Evolutionary conservation across 2,797 vertebrate species (phyloP).

Genomic region (Phalanger gymnotis): DNA sequence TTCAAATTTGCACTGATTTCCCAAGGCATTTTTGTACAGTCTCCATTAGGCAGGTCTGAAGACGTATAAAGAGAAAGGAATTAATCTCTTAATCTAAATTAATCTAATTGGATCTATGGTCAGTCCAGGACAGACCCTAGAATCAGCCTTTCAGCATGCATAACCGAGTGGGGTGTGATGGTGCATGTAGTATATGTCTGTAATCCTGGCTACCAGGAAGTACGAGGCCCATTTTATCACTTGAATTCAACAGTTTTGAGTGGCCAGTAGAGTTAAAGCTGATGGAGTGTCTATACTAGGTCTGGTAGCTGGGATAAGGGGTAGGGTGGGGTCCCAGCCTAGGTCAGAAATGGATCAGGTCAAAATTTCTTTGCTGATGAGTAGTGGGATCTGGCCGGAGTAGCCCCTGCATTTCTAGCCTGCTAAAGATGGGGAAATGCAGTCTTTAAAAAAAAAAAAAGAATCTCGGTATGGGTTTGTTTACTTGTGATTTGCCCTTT

Average conservation of each 20-base stretch:
- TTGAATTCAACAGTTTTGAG: neutral
- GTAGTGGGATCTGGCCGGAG: neutral
- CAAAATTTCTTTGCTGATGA: neutral
- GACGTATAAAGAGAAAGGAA: neutral
- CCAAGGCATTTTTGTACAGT: neutral
- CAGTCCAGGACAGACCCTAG: neutral
- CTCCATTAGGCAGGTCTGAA: neutral
- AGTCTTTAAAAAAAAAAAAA: conserved; percentile 8
- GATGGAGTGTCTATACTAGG: neutral
- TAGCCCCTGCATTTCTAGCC: neutral
- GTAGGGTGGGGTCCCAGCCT: neutral
- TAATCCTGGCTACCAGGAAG: neutral
- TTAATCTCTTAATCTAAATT: neutral
- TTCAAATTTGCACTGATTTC: neutral
- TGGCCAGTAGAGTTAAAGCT: neutral
- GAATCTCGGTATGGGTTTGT: neutral
- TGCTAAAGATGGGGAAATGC: neutral
- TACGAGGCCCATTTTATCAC: neutral
- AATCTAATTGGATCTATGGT: neutral
- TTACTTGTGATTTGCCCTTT: conserved; percentile 3
- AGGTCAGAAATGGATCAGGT: neutral
- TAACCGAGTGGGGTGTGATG: neutral
- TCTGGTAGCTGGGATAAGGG: neutral
- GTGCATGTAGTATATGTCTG: neutral
- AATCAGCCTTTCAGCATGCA: neutral